Evolutionary conservation across 2,113 vertebrate species (phyloP).

Genomic region (Meleagris gallopavo): DNA sequence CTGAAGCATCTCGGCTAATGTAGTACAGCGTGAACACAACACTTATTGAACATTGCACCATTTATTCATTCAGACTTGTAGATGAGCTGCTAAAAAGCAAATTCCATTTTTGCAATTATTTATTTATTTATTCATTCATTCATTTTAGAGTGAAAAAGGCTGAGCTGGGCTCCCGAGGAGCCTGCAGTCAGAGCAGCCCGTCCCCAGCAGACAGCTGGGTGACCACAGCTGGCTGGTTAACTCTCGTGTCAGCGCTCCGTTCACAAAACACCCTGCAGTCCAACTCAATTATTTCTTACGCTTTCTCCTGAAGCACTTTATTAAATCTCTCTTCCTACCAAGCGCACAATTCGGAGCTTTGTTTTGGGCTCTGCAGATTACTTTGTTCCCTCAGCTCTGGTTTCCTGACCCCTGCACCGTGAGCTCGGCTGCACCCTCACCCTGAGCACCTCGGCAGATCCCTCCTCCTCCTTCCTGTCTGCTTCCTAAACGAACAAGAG

Average conservation of each 20-base stretch:
- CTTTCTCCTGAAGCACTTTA: not conserved
- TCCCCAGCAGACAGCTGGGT: not conserved
- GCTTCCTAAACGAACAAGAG: not conserved
- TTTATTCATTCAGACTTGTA: not conserved
- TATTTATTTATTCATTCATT: not conserved
- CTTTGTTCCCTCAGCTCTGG: not conserved
- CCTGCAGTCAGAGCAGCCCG: not conserved
- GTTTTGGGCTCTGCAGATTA: not conserved
- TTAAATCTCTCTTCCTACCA: not conserved
- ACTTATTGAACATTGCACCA: not conserved
- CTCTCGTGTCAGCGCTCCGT: constrained; percentile 11
- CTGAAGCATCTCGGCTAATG: not conserved
- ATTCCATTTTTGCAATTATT: not conserved
- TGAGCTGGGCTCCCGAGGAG: not conserved
- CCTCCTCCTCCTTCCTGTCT: not conserved
- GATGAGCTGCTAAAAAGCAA: not conserved
- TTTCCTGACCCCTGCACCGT: not conserved
- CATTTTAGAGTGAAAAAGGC: not conserved
- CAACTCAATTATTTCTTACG: not conserved
- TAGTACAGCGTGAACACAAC: not conserved
- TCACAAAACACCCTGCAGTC: not conserved
- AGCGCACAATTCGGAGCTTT: not conserved
- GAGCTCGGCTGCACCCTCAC: not conserved
- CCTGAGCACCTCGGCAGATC: rapidly evolving
- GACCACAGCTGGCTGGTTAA: not conserved